Conservation (phyloP, 2,888 invertebrate genomes). For the Oscheius sp. region DNA sequence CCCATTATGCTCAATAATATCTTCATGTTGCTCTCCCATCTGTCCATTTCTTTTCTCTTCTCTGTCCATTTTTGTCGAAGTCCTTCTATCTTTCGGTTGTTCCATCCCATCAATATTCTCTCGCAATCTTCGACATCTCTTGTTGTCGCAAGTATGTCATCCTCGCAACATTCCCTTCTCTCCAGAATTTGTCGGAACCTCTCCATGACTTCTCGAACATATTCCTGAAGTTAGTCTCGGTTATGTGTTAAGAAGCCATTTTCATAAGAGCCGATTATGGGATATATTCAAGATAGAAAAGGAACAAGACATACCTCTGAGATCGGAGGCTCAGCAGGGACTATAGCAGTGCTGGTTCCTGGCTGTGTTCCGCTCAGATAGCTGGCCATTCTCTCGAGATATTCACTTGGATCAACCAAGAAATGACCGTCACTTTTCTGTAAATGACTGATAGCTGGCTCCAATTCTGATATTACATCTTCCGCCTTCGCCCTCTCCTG, state of each 20-base stretch:
- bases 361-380: conserved; percentile 3
- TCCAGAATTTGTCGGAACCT: conserved; percentile 50
- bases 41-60: conserved; percentile 45
- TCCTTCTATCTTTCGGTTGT: conserved; percentile 37
- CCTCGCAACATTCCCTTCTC: conserved; percentile 51
- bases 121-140: conserved; percentile 60
- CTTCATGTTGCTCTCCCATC: conserved; percentile 38
- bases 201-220: conserved; percentile 51
- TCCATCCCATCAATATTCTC: conserved; percentile 49
- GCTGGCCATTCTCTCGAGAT: conserved; percentile 11
- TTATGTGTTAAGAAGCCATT: background rate
- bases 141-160: conserved; percentile 53
- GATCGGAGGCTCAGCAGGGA: conserved; percentile 7
- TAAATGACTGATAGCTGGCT: conserved; percentile 2
- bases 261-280: background rate
- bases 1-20: conserved; percentile 13
- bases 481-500: conserved; percentile 23
- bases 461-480: conserved; percentile 6
- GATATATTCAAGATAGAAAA: too few species aligned
- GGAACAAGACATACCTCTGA: conserved; percentile 6
- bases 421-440: conserved; percentile 2
- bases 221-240: conserved; percentile 35
- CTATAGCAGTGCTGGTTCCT: conserved; percentile 6
- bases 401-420: conserved; percentile 11
- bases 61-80: conserved; percentile 40